phyloP scores from a whole-genome alignment of 2,888 invertebrate species.

The Drosophila putrida region DNA sequence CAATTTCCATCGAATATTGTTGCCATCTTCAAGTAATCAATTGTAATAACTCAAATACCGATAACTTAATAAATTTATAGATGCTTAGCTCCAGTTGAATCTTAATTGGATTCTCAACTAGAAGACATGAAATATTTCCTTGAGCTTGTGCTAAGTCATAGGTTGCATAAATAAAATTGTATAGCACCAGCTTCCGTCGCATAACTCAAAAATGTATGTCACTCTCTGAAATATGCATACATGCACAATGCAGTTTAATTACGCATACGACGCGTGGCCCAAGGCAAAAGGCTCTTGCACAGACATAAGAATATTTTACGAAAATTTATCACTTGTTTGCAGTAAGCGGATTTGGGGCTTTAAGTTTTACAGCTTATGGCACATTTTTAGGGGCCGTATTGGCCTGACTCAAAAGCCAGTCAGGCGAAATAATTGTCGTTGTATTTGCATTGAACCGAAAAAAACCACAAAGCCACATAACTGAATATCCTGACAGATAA shows the following conservation, averaged over 20 bases:
- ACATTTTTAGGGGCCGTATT: slow-evolving; percentile 4
- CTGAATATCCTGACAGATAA: slow-evolving; percentile 18
- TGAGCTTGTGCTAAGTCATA: not conserved
- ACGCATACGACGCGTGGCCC: slow-evolving; percentile 40
- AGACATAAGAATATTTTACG: slow-evolving; percentile 10
- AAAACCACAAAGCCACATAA: slow-evolving; percentile 40
- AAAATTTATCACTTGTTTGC: slow-evolving; percentile 44
- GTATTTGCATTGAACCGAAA: slow-evolving; percentile 41
- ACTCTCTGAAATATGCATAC: slow-evolving; percentile 21
- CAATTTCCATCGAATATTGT: slow-evolving; percentile 2
- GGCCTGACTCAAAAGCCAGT: slow-evolving; percentile 16
- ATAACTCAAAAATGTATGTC: slow-evolving; percentile 37
- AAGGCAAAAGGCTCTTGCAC: slow-evolving; percentile 10
- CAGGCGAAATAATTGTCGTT: slow-evolving; percentile 38
- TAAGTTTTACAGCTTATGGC: slow-evolving; percentile 43
- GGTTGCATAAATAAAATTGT: not conserved
- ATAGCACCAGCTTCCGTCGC: slow-evolving; percentile 6
- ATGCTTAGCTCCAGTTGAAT: slow-evolving; percentile 3
- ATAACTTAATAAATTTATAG: not conserved
- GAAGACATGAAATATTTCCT: slow-evolving; percentile 1
- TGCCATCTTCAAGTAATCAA: slow-evolving; percentile 8
- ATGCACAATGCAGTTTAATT: slow-evolving; percentile 48
- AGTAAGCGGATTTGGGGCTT: slow-evolving; percentile 56
- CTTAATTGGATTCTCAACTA: slow-evolving; percentile 45
- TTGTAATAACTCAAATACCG: not conserved